Base-by-base conservation (phyloP, 2,797 vertebrate species). In the Hypotaenidia okinawae region DNA sequence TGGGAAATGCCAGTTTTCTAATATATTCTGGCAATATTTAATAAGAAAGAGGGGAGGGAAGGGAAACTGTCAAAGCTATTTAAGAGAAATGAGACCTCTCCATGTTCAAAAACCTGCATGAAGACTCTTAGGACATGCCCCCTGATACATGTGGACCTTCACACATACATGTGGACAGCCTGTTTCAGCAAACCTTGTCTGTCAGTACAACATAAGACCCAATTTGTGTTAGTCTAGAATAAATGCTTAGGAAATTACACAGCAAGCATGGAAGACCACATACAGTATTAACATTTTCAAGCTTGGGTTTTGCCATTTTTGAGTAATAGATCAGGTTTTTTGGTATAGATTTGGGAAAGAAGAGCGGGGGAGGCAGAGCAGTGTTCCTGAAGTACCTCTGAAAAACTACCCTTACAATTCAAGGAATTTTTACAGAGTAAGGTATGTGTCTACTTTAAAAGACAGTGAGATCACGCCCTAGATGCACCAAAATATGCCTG, bases 1-100 rank as follows among this genome's bases (percentile, higher is more conserved):
- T 89, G 89, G 94, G 97, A 96, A 96, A 73, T 2, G 62, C 93
- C 92, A 89, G 83, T 87, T 93, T 96, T 97, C 96, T 37, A 81
- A 96, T 94, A 87, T 69, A 95, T 7, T 94, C 96, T 94, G 96
- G 75, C 93, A 96, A 16, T 51, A 94, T 70, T 76, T 59, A 69
- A 78, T 28, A 84, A 93, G 81, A 92, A 77, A 64, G 52, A 90
- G 49, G 45, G 91, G n/a, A 89, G 92, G 72, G 69, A 94, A 62
- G 37, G 43, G 80, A 62, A 89, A 94, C 72, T 84, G 93, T 85
- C 94, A 94, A 96, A 97, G 95, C 93, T 87, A 66, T 88, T 94
- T 83, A 87, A 96, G 93, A 54, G 94, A 91, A 83, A 96, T 78
- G 83, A 95, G 96, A 39, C n/a, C 82, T 93, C 54, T 64, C 28